phyloP scores from a whole-genome alignment of 2,797 vertebrate species.

The Spea hammondii region DNA sequence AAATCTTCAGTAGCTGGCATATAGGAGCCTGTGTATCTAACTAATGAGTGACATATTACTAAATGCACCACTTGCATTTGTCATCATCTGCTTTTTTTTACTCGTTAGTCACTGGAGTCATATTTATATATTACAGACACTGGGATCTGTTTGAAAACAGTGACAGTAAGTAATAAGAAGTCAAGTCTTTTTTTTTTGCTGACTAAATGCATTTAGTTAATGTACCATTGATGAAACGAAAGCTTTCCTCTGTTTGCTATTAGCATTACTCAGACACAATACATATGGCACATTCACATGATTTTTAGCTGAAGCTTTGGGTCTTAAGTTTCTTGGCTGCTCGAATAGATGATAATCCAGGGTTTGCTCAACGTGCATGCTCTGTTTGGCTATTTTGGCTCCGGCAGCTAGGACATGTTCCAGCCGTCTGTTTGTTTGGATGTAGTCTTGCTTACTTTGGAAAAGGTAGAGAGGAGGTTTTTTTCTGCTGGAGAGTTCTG shows the following conservation, averaged over 20 bases:
- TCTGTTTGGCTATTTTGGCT: constrained; percentile 22
- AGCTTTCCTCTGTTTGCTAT: constrained; percentile 33
- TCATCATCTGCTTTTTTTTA: neutral
- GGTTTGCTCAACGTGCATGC: constrained; percentile 18
- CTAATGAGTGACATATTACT: too few species aligned
- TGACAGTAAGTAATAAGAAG: constrained; percentile 20
- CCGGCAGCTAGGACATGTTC: constrained; percentile 1
- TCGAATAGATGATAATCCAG: constrained; percentile 28
- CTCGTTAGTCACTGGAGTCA: neutral
- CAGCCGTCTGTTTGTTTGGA: constrained; percentile 29
- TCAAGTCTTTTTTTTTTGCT: constrained; percentile 28
- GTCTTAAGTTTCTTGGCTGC: constrained; percentile 35
- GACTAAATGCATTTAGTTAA: constrained; percentile 28
- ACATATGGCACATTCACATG: constrained; percentile 30
- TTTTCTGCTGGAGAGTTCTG: constrained; percentile 5
- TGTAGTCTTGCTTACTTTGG: constrained; percentile 41
- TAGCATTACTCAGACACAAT: constrained; percentile 40
- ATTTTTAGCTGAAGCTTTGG: constrained; percentile 27
- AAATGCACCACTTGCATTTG: too few species aligned
- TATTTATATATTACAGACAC: constrained; percentile 1
- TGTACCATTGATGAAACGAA: constrained; percentile 26
- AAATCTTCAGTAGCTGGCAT: too few species aligned
- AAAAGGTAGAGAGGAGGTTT: constrained; percentile 13
- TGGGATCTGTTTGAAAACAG: constrained; percentile 10
- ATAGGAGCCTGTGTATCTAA: too few species aligned